These are phyloP conservation scores for Agrochola circellaris DNA, from an alignment of 2,888 invertebrate species.

Conservation along the genomic window DNA sequence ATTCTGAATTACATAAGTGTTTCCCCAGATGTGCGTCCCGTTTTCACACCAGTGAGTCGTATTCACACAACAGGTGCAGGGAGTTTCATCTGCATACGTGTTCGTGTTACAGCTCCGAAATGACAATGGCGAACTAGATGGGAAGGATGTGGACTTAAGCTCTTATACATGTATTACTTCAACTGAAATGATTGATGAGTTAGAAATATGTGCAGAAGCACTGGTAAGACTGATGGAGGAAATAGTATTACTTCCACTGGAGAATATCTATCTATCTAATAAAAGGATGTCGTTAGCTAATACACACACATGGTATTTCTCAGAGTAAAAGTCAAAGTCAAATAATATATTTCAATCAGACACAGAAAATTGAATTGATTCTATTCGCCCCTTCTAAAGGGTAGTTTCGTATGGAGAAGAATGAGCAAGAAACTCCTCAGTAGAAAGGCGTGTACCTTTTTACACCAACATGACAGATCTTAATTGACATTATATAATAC, in stretches of 20 bases:
- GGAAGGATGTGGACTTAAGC: neutral
- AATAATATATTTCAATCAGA: no score
- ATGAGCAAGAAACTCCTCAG: no score
- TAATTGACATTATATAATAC: neutral
- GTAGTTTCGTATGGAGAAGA: no score
- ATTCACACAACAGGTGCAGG: constrained; percentile 52
- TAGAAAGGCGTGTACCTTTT: neutral
- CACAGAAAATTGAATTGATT: no score
- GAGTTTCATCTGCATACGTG: constrained; percentile 33
- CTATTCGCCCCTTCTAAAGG: no score
- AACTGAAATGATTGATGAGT: constrained; percentile 29
- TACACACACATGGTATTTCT: no score
- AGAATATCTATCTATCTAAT: no score
- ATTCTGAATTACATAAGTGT: constrained; percentile 35
- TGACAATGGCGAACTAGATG: constrained; percentile 21
- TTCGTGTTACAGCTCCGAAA: neutral
- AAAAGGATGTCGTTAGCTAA: neutral
- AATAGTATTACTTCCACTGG: neutral
- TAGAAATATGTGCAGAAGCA: neutral
- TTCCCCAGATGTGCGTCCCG: constrained; percentile 22
- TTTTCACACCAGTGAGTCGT: constrained; percentile 35
- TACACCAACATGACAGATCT: neutral
- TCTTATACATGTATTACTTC: neutral
- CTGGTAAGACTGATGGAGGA: neutral
- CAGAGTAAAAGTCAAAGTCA: neutral